Conservation (phyloP, 2,888 invertebrate species). For the Phortica magna region DNA sequence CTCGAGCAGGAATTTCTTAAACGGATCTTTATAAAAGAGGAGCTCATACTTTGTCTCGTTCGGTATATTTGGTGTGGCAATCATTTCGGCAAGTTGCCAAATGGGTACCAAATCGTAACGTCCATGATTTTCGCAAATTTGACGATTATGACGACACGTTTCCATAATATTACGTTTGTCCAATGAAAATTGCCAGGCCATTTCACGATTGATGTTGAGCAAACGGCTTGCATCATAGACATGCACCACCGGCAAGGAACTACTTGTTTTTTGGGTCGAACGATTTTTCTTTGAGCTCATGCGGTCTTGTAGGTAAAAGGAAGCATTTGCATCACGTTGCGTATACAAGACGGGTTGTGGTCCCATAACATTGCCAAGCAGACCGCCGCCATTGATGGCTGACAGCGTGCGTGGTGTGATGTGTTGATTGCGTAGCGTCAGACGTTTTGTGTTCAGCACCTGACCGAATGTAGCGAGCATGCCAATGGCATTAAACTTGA, state of each 20-base stretch:
- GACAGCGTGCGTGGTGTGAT: constrained; percentile 89
- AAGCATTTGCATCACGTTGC: constrained; percentile 82
- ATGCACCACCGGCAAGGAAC: constrained; percentile 70
- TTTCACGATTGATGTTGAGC: constrained; percentile 87
- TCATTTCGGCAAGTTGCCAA: constrained; percentile 90
- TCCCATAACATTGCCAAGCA: constrained; percentile 77
- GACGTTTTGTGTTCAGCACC: constrained; percentile 83
- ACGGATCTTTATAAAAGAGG: constrained; percentile 88
- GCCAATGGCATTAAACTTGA: constrained; percentile 93
- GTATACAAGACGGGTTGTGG: constrained; percentile 71
- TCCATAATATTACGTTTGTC: constrained; percentile 78
- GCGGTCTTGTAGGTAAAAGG: constrained; percentile 88
- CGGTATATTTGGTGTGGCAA: constrained; percentile 80
- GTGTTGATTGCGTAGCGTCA: constrained; percentile 85
- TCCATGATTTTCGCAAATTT: constrained; percentile 86
- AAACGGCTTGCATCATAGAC: constrained; percentile 79
- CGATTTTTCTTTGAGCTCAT: constrained; percentile 76
- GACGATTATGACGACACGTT: constrained; percentile 90
- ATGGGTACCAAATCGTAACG: constrained; percentile 91
- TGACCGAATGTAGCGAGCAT: constrained; percentile 92
- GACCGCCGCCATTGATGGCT: constrained; percentile 81
- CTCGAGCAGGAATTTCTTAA: constrained; percentile 90
- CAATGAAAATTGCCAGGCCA: constrained; percentile 90
- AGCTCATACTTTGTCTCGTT: constrained; percentile 81
- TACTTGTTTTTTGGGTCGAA: constrained; percentile 73